Evolutionary conservation across 2,113 vertebrate species (phyloP).

Genomic region (Ciconia maguari): DNA sequence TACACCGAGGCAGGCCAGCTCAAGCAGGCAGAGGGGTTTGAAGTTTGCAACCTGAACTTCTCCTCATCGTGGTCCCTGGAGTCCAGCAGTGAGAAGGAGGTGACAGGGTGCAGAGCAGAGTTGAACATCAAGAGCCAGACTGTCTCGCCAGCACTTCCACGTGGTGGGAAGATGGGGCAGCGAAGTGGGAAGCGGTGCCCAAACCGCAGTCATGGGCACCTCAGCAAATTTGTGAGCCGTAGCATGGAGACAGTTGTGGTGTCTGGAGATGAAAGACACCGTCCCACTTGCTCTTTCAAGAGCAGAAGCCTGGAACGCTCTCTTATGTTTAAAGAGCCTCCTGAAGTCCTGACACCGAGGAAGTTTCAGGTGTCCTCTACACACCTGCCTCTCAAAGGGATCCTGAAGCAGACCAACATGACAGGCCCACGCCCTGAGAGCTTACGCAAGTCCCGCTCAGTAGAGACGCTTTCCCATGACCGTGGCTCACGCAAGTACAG

Average conservation of each 20-base stretch:
- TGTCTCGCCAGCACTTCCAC: neutral
- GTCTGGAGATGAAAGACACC: slow-evolving; percentile 36
- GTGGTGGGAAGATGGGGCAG: slow-evolving; percentile 42
- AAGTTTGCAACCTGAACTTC: slow-evolving; percentile 60
- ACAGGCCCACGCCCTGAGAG: slow-evolving; percentile 36
- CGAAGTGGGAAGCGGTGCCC: slow-evolving; percentile 21
- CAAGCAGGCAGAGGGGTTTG: slow-evolving; percentile 51
- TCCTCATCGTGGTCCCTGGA: slow-evolving; percentile 58
- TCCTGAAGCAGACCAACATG: slow-evolving; percentile 76
- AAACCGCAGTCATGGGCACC: neutral
- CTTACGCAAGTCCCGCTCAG: slow-evolving; percentile 74
- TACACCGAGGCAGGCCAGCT: slow-evolving; percentile 54
- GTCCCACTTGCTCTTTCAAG: slow-evolving; percentile 49
- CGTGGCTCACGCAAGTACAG: slow-evolving; percentile 4
- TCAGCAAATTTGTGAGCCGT: slow-evolving; percentile 56
- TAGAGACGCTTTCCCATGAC: slow-evolving; percentile 62
- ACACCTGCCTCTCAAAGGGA: slow-evolving; percentile 75
- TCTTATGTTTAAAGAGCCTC: slow-evolving; percentile 76
- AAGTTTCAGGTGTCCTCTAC: slow-evolving; percentile 23
- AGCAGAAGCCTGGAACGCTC: slow-evolving; percentile 73
- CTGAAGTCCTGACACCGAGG: slow-evolving; percentile 71
- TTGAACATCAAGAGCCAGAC: slow-evolving; percentile 37
- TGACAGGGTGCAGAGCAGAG: slow-evolving; percentile 42
- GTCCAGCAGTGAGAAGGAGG: slow-evolving; percentile 76
- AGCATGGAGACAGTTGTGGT: slow-evolving; percentile 68